Conservation (phyloP, 2,113 vertebrate species). For the Cricetomys ansorgei region DNA sequence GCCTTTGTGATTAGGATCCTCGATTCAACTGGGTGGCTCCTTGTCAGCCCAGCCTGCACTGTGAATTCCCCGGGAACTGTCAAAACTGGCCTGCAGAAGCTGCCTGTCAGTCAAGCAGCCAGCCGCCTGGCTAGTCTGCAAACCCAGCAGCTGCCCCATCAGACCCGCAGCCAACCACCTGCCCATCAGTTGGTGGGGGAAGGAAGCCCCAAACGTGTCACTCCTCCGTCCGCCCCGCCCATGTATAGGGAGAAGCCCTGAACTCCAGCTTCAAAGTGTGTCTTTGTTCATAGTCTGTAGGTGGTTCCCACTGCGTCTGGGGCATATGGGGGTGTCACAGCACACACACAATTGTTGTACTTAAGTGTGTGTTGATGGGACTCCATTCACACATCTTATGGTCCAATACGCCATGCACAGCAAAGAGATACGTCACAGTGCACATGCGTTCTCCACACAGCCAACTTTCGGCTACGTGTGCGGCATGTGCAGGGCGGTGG, state of each 20-base stretch:
- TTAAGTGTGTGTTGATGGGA: background rate
- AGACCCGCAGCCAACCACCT: background rate
- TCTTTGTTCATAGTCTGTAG: background rate
- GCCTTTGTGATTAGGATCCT: slow-evolving; percentile 57
- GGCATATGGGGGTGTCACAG: background rate
- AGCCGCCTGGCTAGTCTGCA: background rate
- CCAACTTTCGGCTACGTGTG: background rate
- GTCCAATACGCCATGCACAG: fast-evolving
- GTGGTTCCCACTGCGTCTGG: background rate
- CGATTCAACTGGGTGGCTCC: slow-evolving; percentile 34
- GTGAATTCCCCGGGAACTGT: slow-evolving; percentile 57
- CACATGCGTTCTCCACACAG: background rate
- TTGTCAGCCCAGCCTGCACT: slow-evolving; percentile 64
- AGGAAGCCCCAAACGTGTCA: background rate
- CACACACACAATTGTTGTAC: background rate
- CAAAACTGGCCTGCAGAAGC: background rate
- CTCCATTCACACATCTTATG: fast-evolving
- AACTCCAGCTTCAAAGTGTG: background rate
- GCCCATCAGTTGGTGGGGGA: background rate
- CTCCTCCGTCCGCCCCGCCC: fast-evolving
- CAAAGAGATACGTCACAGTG: background rate
- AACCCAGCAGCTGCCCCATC: slow-evolving; percentile 43
- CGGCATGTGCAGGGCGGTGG: background rate
- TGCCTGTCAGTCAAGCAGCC: slow-evolving; percentile 57
- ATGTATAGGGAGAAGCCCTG: background rate